Conservation (phyloP, 2,113 vertebrate species). For the Heterotilapia buettikoferi region DNA sequence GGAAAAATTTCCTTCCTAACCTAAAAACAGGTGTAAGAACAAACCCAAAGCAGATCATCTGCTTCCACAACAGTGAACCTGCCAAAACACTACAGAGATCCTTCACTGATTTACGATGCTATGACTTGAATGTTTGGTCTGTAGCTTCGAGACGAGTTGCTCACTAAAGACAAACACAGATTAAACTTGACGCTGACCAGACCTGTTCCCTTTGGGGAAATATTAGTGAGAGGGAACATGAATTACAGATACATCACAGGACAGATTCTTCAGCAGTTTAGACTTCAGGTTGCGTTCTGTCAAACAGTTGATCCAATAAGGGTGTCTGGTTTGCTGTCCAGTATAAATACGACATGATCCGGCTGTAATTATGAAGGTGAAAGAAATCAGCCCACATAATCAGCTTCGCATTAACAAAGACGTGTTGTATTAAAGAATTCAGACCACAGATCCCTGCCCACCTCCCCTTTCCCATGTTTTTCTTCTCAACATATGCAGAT, state of each 20-base stretch:
- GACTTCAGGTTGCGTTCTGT: constrained; percentile 1
- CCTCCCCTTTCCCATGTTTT: neutral
- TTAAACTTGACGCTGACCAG: constrained; percentile 11
- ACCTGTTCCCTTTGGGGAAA: neutral
- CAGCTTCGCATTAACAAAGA: constrained; percentile 42
- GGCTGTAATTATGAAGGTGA: neutral
- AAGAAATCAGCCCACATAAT: constrained; percentile 9
- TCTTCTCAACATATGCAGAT: neutral
- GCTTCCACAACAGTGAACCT: neutral
- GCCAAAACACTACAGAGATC: neutral
- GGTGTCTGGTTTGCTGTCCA: neutral
- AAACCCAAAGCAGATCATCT: neutral
- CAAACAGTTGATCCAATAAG: neutral
- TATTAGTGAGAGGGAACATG: neutral
- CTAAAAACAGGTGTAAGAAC: neutral
- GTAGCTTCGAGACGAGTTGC: neutral
- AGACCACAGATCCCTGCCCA: neutral
- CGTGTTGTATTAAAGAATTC: neutral
- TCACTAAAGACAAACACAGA: constrained; percentile 17
- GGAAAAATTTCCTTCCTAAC: neutral
- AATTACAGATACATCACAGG: neutral
- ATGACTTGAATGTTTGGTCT: neutral
- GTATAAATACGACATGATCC: neutral
- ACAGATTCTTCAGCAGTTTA: constrained; percentile 12
- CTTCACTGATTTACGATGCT: neutral